phyloP scores from a whole-genome alignment of 2,888 invertebrate genomes.

The Tubulanus polymorphus region DNA sequence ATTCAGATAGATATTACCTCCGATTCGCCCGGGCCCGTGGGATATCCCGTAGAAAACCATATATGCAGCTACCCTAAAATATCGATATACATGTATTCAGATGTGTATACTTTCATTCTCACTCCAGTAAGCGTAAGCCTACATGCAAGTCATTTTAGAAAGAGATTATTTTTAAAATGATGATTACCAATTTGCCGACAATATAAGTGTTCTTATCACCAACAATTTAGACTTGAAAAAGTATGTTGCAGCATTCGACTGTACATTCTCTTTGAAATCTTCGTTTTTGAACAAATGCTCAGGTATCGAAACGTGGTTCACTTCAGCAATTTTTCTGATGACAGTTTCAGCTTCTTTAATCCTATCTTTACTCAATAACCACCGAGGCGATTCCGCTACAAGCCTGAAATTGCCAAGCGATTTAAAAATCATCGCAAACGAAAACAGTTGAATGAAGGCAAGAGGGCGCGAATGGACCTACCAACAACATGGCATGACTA shows the following conservation, averaged over 20 bases:
- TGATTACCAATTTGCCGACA: slow-evolving; percentile 62
- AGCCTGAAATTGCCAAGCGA: too few species aligned
- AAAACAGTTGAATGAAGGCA: too few species aligned
- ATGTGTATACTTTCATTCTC: too few species aligned
- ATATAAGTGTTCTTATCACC: slow-evolving; percentile 19
- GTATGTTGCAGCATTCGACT: not conserved
- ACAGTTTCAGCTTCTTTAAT: slow-evolving; percentile 30
- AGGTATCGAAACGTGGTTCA: slow-evolving; percentile 29
- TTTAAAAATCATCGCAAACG: not conserved
- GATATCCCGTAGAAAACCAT: slow-evolving; percentile 86
- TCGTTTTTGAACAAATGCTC: slow-evolving; percentile 17
- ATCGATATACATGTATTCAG: too few species aligned
- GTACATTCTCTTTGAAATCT: not conserved
- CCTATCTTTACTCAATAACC: slow-evolving; percentile 32
- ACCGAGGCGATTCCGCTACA: slow-evolving; percentile 42
- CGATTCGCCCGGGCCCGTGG: slow-evolving; percentile 74
- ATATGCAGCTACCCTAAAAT: slow-evolving; percentile 74
- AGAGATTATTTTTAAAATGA: slow-evolving; percentile 16
- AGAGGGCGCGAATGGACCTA: slow-evolving; percentile 16
- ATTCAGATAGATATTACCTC: slow-evolving; percentile 77
- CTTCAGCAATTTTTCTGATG: slow-evolving; percentile 30
- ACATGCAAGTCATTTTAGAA: not conserved
- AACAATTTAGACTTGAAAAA: slow-evolving; percentile 23
- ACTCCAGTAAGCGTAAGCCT: too few species aligned
- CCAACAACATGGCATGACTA: slow-evolving; percentile 30